Evolutionary conservation across 2,797 vertebrate genomes (phyloP).

Genomic region (Centropyge bicolor): DNA sequence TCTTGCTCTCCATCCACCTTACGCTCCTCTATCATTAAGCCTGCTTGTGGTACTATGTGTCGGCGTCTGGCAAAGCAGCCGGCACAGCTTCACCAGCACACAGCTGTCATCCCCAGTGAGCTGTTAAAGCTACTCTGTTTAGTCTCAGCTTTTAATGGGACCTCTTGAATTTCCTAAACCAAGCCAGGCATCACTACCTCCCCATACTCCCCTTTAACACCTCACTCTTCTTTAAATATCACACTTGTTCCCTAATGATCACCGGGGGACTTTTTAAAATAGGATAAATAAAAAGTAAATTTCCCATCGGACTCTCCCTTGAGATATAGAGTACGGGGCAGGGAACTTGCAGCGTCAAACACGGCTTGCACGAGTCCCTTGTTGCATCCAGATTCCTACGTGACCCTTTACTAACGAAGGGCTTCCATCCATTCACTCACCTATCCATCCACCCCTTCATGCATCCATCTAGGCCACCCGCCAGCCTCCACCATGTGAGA

Average conservation of each 20-base stretch:
- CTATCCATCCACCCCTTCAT: slow-evolving; percentile 63
- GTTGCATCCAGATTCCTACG: slow-evolving; percentile 40
- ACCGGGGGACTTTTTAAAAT: slow-evolving; percentile 68
- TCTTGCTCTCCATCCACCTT: slow-evolving; percentile 48
- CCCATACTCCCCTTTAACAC: slow-evolving; percentile 66
- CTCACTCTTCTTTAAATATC: slow-evolving; percentile 74
- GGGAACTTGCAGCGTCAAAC: slow-evolving; percentile 26
- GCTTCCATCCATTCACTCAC: slow-evolving; percentile 64
- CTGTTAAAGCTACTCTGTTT: slow-evolving; percentile 79
- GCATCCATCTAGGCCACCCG: slow-evolving; percentile 67
- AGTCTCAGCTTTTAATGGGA: slow-evolving; percentile 82
- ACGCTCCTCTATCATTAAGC: slow-evolving; percentile 61
- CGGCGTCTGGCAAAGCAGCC: slow-evolving; percentile 49
- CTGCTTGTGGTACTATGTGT: slow-evolving; percentile 51
- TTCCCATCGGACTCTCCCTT: slow-evolving; percentile 44
- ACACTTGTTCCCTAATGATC: slow-evolving; percentile 73
- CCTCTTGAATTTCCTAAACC: slow-evolving; percentile 78
- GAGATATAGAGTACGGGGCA: slow-evolving; percentile 36
- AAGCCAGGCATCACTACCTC: slow-evolving; percentile 71
- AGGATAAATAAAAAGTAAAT: slow-evolving; percentile 62
- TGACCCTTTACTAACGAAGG: slow-evolving; percentile 58
- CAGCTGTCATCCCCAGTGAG: slow-evolving; percentile 80
- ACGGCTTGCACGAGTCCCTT: slow-evolving; percentile 46
- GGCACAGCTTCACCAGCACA: slow-evolving; percentile 56
- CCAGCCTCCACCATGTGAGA: slow-evolving; percentile 66